A percentile compares a stretch with the other conserved stretches of the same genome.
These are phyloP conservation scores for Capra hircus DNA, from an alignment of 2,113 vertebrate species.

Conservation along the genomic window DNA sequence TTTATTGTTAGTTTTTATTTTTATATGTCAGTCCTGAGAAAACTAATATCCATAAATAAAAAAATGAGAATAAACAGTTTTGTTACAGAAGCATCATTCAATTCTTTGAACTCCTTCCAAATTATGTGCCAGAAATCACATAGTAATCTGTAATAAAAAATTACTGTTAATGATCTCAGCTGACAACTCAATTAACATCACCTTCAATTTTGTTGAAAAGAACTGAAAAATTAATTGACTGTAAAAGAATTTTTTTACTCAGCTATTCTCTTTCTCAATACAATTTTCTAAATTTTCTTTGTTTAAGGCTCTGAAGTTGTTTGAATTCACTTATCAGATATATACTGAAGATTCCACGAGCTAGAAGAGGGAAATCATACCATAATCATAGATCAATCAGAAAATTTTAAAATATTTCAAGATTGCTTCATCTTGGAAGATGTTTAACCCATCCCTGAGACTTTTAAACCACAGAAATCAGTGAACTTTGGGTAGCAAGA, in stretches of 20 bases:
- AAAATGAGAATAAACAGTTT: constrained; percentile 5
- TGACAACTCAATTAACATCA: constrained; percentile 33
- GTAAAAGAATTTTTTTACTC: background rate
- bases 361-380: background rate
- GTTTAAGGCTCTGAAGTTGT: background rate
- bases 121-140: constrained; percentile 1
- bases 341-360: background rate
- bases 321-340: background rate
- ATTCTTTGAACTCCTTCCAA: constrained; percentile 30
- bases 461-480: background rate
- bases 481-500: background rate
- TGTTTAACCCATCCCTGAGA: background rate
- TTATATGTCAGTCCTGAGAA: background rate
- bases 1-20: constrained; percentile 30
- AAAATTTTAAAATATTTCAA: background rate
- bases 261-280: background rate
- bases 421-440: background rate
- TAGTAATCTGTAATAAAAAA: constrained; percentile 29
- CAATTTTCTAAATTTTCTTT: background rate
- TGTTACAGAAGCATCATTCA: background rate
- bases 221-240: constrained; percentile 13
- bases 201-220: constrained; percentile 35
- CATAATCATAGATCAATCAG: background rate
- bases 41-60: background rate
- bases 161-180: background rate